Evolutionary conservation across 2,888 invertebrate species (phyloP), one percentile per base, ranked within the genome.

Genomic region (Cosmia trapezina): DNA sequence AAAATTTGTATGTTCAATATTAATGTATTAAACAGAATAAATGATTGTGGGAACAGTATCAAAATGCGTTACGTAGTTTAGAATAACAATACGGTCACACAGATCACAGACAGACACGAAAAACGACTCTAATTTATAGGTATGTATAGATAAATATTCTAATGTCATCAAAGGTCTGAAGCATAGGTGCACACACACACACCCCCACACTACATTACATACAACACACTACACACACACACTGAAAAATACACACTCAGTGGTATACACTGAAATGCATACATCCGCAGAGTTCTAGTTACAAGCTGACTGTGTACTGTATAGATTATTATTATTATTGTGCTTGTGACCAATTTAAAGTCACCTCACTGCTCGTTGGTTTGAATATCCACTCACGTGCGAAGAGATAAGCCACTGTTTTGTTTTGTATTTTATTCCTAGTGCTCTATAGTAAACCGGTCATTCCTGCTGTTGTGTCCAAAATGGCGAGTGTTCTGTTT

Each of bases 381-480:
- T 74, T 53, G 61, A 56, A 64, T 54, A 69, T 68, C 70, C 71
- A 68, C 79, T 78, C 80, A 83, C 70, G 83, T 78, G 83, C 60
- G 56, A 83, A 60, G 51, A 72, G 76, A 80, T 83, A 81, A 78
- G 62, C 70, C 51, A 45, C 11, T 66, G 68, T 54, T 62, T 78
- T 82, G 83, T 70, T 78, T 78, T 69, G 57, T 43, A 68, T 69
- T 83, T 83, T 70, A 73, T 73, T 70, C n/a, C 53, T 49, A 70
- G 60, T 49, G 54, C 70, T 56, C 22, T 49, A 51, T n/a, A 60
- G 28, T 62, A 66, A 63, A 51, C 47, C 22, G 49, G n/a, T 59
- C 19, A 65, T 64, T 51, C 33, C 45, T 14, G 57, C 37, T 54
- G 76, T 47, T 62, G 6, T 45, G 19, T 66, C 7, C 53, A 37